Percentiles rank a stretch among this genome's conserved stretches.
These are phyloP conservation scores for Schrankia costaestrigalis DNA, from an alignment of 2,888 invertebrate species.

Conservation along the genomic window DNA sequence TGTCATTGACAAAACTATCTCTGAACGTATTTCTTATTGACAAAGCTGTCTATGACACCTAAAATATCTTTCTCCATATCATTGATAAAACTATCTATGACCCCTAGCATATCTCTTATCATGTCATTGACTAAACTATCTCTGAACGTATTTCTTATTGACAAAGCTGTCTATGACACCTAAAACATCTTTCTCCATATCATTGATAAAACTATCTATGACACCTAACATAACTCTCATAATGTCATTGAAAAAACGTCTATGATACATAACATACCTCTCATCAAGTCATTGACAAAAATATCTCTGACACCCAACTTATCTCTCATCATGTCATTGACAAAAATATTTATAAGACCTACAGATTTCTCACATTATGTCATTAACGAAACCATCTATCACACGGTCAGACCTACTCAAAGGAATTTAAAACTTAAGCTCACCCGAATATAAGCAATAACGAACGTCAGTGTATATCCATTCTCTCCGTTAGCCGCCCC, in stretches of 20 bases:
- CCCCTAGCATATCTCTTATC: not conserved
- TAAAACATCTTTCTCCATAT: no score
- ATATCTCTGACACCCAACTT: no score
- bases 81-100: not conserved
- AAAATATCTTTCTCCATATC: no score
- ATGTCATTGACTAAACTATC: not conserved
- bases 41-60: no score
- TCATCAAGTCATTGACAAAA: not conserved
- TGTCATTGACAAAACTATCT: no score
- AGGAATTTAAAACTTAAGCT: constrained; percentile 38
- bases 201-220: not conserved
- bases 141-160: not conserved
- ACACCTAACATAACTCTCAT: not conserved
- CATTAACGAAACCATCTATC: no score
- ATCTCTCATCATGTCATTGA: no score
- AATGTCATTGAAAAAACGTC: not conserved
- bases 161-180: not conserved
- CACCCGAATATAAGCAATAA: constrained; percentile 98
- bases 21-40: no score
- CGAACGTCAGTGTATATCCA: constrained; percentile 98
- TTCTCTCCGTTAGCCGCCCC: constrained; percentile 96
- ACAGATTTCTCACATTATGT: no score
- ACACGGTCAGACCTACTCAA: not conserved
- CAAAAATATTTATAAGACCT: not conserved
- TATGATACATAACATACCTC: not conserved